Conservation (phyloP, 2,113 vertebrate genomes). For the Laticauda colubrina region DNA sequence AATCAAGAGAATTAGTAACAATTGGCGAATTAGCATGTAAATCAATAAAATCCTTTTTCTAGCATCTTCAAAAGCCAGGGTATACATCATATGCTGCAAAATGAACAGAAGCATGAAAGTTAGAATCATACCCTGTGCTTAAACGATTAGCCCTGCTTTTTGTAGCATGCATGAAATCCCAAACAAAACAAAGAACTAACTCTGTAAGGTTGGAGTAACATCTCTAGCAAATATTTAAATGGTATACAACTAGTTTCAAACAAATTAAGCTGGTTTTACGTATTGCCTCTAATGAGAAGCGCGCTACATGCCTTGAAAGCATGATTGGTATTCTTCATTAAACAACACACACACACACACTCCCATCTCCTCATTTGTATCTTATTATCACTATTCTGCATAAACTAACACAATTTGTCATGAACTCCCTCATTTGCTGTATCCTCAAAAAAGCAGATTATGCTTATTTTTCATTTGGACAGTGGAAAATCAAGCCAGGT, state of each 20-base stretch:
- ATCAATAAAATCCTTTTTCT: slow-evolving; percentile 76
- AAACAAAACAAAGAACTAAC: slow-evolving; percentile 52
- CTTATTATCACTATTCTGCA: slow-evolving; percentile 89
- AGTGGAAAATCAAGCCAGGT: slow-evolving; percentile 99
- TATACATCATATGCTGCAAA: slow-evolving; percentile 52
- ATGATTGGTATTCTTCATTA: slow-evolving; percentile 85
- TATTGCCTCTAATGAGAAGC: slow-evolving; percentile 82
- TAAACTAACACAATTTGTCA: slow-evolving; percentile 98
- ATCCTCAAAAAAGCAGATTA: slow-evolving; percentile 98
- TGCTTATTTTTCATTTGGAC: slow-evolving; percentile 99
- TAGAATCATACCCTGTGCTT: slow-evolving; percentile 47
- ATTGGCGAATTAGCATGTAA: slow-evolving; percentile 81
- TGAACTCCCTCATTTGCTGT: slow-evolving; percentile 99
- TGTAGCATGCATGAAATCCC: slow-evolving; percentile 56
- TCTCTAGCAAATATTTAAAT: slow-evolving; percentile 81
- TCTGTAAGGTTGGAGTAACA: slow-evolving; percentile 75
- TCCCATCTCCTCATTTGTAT: slow-evolving; percentile 79
- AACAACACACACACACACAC: slow-evolving; percentile 57
- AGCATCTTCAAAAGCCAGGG: slow-evolving; percentile 60
- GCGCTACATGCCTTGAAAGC: slow-evolving; percentile 78
- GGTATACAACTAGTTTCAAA: slow-evolving; percentile 78
- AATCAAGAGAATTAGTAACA: slow-evolving; percentile 84
- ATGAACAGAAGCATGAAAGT: slow-evolving; percentile 53
- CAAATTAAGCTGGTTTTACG: slow-evolving; percentile 83
- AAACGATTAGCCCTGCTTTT: slow-evolving; percentile 54